Percentiles rank a stretch among this genome's conserved stretches.
These are phyloP conservation scores for Eumerus sabulonum DNA, from an alignment of 2,888 invertebrate genomes.

Conservation along the genomic window DNA sequence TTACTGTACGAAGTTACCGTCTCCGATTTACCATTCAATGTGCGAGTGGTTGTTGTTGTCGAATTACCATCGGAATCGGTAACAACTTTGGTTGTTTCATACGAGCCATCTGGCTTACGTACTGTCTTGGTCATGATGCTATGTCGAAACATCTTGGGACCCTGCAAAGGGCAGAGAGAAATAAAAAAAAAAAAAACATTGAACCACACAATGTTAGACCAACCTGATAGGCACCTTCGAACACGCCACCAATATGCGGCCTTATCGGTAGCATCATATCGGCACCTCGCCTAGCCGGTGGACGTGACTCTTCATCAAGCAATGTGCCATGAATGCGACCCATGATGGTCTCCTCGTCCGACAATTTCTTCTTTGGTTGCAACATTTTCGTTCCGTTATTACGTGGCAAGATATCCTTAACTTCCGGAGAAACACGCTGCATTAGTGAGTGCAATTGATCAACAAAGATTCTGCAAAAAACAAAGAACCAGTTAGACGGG, in stretches of 20 bases:
- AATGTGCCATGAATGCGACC: slow-evolving; percentile 78
- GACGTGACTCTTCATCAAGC: slow-evolving; percentile 72
- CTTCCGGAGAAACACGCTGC: slow-evolving; percentile 75
- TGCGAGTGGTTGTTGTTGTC: slow-evolving; percentile 81
- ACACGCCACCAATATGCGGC: slow-evolving; percentile 76
- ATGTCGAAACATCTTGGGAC: slow-evolving; percentile 80
- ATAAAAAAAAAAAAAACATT: too few species aligned
- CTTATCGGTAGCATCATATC: slow-evolving; percentile 74
- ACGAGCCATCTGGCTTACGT: slow-evolving; percentile 81
- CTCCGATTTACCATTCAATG: slow-evolving; percentile 76
- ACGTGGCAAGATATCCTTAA: slow-evolving; percentile 74
- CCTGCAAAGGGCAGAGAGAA: too few species aligned
- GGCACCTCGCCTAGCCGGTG: slow-evolving; percentile 72
- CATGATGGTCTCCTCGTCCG: slow-evolving; percentile 78
- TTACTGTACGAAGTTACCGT: slow-evolving; percentile 72
- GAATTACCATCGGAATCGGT: slow-evolving; percentile 82
- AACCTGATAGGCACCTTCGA: slow-evolving; percentile 77
- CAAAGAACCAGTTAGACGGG: background rate
- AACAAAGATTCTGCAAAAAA: slow-evolving; percentile 74
- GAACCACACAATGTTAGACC: slow-evolving; percentile 9
- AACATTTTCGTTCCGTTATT: slow-evolving; percentile 71
- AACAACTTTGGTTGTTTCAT: slow-evolving; percentile 81
- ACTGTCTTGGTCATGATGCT: slow-evolving; percentile 81
- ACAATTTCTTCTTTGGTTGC: slow-evolving; percentile 72
- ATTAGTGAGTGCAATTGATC: slow-evolving; percentile 77